Evolutionary conservation across 2,888 invertebrate genomes (phyloP).

Genomic region (Netelia inedita): DNA sequence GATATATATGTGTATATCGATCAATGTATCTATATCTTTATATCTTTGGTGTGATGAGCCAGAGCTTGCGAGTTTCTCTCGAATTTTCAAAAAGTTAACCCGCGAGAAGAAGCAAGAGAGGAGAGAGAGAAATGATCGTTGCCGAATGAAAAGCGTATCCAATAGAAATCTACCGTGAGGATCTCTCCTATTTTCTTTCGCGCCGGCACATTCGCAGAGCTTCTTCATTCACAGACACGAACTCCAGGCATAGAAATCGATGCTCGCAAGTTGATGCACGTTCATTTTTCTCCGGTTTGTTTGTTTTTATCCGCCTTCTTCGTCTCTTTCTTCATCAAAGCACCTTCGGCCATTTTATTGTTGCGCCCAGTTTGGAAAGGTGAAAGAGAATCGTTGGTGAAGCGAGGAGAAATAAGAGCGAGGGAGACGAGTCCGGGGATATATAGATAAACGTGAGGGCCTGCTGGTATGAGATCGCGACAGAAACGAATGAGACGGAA

Average conservation of each 20-base stretch:
- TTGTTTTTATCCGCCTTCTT: slow-evolving; percentile 18
- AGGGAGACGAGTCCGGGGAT: slow-evolving; percentile 14
- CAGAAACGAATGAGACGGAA: slow-evolving; percentile 56
- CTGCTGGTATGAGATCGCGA: background rate
- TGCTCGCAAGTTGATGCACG: slow-evolving; percentile 22
- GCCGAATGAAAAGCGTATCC: slow-evolving; percentile 19
- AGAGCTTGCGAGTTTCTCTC: background rate
- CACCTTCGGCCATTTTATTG: slow-evolving; percentile 43
- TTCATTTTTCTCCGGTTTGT: slow-evolving; percentile 1
- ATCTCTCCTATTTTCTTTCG: background rate
- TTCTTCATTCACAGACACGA: slow-evolving; percentile 26
- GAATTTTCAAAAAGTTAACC: slow-evolving; percentile 29
- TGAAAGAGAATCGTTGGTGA: slow-evolving; percentile 38
- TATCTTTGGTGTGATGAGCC: slow-evolving; percentile 1
- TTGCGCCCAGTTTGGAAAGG: slow-evolving; percentile 37
- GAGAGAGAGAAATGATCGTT: slow-evolving; percentile 24
- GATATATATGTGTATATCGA: background rate
- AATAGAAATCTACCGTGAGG: slow-evolving; percentile 9
- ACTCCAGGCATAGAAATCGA: slow-evolving; percentile 20
- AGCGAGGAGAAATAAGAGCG: slow-evolving; percentile 12
- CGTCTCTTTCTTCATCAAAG: background rate
- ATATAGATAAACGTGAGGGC: background rate
- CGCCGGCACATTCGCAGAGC: background rate
- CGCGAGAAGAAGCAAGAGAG: slow-evolving; percentile 1
- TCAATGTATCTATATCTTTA: background rate